phyloP scores from a whole-genome alignment of 2,888 invertebrate species.

The Seira ritae region DNA sequence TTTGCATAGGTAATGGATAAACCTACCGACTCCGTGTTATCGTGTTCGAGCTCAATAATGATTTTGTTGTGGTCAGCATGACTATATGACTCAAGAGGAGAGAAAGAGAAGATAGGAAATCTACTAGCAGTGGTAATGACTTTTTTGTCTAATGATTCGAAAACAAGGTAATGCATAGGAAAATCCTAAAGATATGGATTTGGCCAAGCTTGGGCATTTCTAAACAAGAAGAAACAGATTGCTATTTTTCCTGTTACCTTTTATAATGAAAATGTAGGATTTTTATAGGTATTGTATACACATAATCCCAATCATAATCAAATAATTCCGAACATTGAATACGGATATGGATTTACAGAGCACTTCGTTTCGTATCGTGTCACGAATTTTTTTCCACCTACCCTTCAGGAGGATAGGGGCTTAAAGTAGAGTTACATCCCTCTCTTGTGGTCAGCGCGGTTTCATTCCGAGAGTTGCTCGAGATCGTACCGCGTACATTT shows the following conservation, averaged over 20 bases:
- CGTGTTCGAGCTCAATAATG: conserved; percentile 31
- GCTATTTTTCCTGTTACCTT: too few relatives aligned
- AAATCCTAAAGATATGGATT: too few relatives aligned
- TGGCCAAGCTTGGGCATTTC: too few relatives aligned
- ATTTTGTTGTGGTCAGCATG: conserved; percentile 47
- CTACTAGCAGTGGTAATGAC: conserved; percentile 10
- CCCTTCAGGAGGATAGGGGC: conserved; percentile 13
- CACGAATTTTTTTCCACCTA: conserved; percentile 33
- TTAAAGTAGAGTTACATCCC: background rate
- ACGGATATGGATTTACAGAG: too few relatives aligned
- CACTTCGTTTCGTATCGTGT: conserved; percentile 15
- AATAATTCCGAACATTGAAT: too few relatives aligned
- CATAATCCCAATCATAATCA: too few relatives aligned
- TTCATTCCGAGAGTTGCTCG: conserved; percentile 32
- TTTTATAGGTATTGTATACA: too few relatives aligned
- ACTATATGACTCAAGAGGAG: background rate
- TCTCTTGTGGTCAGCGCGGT: conserved; percentile 42
- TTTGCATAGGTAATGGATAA: conserved; percentile 36
- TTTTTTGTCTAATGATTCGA: conserved; percentile 5
- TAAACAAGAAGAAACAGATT: too few relatives aligned
- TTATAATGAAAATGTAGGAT: too few relatives aligned
- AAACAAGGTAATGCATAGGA: too few relatives aligned
- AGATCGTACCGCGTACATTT: conserved; percentile 27
- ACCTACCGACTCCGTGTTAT: background rate
- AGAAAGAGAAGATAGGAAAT: conserved; percentile 2